These are phyloP conservation scores for Porites divaricata DNA, from an alignment of 92 coral and sea anemone species.

Conservation along the genomic window DNA sequence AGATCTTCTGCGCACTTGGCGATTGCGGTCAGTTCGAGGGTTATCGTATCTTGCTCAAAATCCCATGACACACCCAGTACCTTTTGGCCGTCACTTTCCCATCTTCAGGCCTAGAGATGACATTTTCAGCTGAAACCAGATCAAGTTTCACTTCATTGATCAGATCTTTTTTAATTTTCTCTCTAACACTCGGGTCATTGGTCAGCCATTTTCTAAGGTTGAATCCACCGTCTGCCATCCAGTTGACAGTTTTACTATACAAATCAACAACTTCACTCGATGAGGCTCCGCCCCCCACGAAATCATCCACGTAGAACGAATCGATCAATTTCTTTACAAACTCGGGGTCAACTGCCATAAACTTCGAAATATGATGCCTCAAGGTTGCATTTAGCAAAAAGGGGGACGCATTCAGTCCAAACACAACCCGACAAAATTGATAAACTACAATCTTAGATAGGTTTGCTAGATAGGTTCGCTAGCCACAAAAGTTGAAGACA, in stretches of 20 bases:
- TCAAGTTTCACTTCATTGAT: neutral
- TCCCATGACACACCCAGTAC: neutral
- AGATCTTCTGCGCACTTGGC: neutral
- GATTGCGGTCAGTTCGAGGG: neutral
- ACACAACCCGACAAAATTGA: neutral
- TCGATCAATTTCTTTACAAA: constrained; percentile 32
- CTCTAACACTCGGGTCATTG: neutral
- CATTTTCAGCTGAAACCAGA: neutral
- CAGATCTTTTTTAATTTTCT: neutral
- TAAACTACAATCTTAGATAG: constrained; percentile 15
- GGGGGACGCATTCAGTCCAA: constrained; percentile 27
- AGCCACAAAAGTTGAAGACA: constrained; percentile 15
- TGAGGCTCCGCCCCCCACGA: constrained; percentile 3
- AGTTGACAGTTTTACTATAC: neutral
- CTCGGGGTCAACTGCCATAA: constrained; percentile 11
- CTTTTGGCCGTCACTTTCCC: constrained; percentile 15
- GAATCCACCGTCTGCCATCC: constrained; percentile 11
- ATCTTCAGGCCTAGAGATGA: neutral
- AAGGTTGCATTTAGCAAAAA: constrained; percentile 31
- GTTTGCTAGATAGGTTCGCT: neutral
- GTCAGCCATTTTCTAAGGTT: constrained; percentile 24
- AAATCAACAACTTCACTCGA: neutral
- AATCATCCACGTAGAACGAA: constrained; percentile 21
- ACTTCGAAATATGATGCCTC: constrained; percentile 42
- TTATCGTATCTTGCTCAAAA: constrained; percentile 1